Percentiles rank a stretch among this genome's conserved stretches.
Evolutionary conservation across 2,888 invertebrate species (phyloP).

Genomic region (Subacronicta megacephala): DNA sequence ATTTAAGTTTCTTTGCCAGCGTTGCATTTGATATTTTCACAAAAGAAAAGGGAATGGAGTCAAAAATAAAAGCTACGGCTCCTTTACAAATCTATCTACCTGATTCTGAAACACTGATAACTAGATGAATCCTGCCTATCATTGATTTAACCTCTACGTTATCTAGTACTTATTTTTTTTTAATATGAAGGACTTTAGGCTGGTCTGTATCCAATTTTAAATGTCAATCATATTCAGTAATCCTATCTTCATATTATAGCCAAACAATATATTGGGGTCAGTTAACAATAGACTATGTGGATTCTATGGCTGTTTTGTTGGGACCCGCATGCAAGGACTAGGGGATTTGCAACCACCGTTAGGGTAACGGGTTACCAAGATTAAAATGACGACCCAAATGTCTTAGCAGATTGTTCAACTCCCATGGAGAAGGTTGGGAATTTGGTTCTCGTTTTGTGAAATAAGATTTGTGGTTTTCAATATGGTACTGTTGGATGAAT

Average conservation of each 20-base stretch:
- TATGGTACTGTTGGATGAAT: background rate
- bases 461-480: background rate
- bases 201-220: background rate
- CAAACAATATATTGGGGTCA: slow-evolving; percentile 51
- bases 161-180: no score
- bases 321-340: slow-evolving; percentile 36
- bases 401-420: slow-evolving; percentile 1
- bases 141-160: no score
- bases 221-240: slow-evolving; percentile 28
- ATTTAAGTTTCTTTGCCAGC: background rate
- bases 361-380: slow-evolving; percentile 14
- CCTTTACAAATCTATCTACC: no score
- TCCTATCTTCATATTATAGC: slow-evolving; percentile 27
- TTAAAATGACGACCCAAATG: slow-evolving; percentile 8
- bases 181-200: background rate
- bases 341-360: slow-evolving; percentile 33
- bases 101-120: no score
- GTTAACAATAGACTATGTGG: slow-evolving; percentile 55
- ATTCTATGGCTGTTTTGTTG: slow-evolving; percentile 34
- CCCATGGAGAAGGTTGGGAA: background rate
- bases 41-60: no score
- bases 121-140: no score
- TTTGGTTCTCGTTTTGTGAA: background rate
- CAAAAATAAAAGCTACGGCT: background rate
- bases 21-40: background rate